Percentiles rank a stretch among this genome's conserved stretches.
phyloP scores from a whole-genome alignment of 2,113 vertebrate species.

The Archilochus colubris region DNA sequence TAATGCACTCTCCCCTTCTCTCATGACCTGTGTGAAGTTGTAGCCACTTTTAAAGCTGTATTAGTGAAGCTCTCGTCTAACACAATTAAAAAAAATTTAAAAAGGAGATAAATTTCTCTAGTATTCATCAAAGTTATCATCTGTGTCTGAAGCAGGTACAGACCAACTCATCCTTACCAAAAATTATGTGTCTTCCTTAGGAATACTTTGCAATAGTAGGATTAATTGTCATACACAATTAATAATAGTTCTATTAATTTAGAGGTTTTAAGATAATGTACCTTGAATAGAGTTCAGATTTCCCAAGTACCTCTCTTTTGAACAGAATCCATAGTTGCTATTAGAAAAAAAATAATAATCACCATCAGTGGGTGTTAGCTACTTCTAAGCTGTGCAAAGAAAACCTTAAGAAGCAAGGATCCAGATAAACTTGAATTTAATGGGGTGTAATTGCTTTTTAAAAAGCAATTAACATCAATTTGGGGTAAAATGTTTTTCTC shows the following conservation, averaged over 20 bases:
- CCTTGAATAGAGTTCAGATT: not conserved
- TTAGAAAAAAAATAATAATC: not conserved
- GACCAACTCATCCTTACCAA: not conserved
- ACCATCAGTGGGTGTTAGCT: not conserved
- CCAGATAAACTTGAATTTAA: slow-evolving; percentile 18
- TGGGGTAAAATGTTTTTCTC: not conserved
- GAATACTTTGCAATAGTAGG: not conserved
- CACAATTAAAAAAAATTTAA: not conserved
- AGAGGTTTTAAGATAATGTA: not conserved
- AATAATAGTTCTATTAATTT: not conserved
- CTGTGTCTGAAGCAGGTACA: not conserved
- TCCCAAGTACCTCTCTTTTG: not conserved
- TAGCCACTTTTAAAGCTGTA: slow-evolving; percentile 45
- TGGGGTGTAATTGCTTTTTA: not conserved
- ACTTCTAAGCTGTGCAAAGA: not conserved
- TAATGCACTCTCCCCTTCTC: slow-evolving; percentile 76
- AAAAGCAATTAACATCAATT: not conserved
- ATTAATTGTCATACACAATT: not conserved
- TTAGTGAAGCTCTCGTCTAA: slow-evolving; percentile 39
- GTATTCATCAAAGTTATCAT: not conserved
- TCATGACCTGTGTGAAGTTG: slow-evolving; percentile 60
- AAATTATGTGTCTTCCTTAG: not conserved
- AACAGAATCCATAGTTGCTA: not conserved
- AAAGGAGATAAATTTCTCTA: not conserved
- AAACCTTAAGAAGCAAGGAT: not conserved